These are phyloP conservation scores for Thermophis baileyi DNA, from an alignment of 2,113 vertebrate species.

Conservation along the genomic window DNA sequence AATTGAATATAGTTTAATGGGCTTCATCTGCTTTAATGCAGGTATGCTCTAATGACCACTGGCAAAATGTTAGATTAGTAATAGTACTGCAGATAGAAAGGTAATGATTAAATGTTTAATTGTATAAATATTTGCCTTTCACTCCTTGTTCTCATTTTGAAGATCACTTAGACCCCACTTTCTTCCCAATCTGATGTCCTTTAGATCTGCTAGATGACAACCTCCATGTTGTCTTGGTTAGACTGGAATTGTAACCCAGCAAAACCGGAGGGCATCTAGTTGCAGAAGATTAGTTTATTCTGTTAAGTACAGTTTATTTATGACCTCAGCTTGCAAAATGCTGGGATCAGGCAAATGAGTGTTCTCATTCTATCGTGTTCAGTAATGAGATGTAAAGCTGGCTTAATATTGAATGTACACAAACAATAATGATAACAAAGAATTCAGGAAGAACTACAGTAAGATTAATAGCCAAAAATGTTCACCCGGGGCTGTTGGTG, in stretches of 20 bases:
- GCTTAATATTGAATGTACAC: neutral
- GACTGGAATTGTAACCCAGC: neutral
- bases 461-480: constrained; percentile 4
- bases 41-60: neutral
- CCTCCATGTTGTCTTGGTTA: neutral
- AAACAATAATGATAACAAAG: neutral
- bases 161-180: neutral
- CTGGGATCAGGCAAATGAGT: neutral
- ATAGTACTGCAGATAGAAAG: neutral
- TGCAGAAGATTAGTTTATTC: neutral
- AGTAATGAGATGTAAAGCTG: neutral
- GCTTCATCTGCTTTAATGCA: neutral
- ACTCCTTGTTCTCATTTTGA: neutral
- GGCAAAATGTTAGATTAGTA: neutral
- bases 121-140: neutral
- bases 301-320: neutral
- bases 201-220: neutral
- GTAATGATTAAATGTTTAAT: neutral
- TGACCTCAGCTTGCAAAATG: neutral
- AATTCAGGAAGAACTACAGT: neutral
- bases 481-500: neutral
- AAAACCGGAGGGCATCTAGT: neutral
- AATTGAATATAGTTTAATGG: neutral
- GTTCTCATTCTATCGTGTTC: neutral
- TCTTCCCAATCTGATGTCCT: neutral